Conservation (phyloP, 2,888 invertebrate species). For the Ptychoptera contaminata region DNA sequence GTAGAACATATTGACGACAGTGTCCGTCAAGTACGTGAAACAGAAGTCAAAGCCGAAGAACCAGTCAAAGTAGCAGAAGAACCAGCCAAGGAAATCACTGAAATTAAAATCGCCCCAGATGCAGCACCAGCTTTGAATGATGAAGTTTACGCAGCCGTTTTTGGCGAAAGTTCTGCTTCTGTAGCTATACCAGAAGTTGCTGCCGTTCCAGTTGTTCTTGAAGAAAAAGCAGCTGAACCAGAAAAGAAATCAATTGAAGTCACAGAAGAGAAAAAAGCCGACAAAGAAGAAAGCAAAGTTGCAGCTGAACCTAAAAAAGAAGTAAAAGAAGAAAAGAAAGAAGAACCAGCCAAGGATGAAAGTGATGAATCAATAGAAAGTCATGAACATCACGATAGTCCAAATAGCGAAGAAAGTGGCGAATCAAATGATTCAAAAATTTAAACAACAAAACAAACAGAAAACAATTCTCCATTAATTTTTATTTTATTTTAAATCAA, state of each 20-base stretch:
- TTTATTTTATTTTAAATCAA: slow-evolving; percentile 1
- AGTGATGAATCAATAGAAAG: slow-evolving; percentile 14
- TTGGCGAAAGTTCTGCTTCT: slow-evolving; percentile 22
- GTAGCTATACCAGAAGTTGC: slow-evolving; percentile 9
- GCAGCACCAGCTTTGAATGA: background rate
- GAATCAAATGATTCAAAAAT: slow-evolving; percentile 21
- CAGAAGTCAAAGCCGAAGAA: slow-evolving; percentile 25
- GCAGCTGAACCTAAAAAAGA: slow-evolving; percentile 12
- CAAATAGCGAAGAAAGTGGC: slow-evolving; percentile 19
- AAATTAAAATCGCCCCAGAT: no score
- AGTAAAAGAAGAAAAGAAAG: slow-evolving; percentile 15
- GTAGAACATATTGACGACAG: slow-evolving; percentile 9
- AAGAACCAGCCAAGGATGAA: slow-evolving; percentile 10
- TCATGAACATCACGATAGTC: no score
- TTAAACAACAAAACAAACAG: slow-evolving; percentile 12
- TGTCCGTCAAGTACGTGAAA: slow-evolving; percentile 20
- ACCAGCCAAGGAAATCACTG: slow-evolving; percentile 11
- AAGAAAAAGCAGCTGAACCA: slow-evolving; percentile 25
- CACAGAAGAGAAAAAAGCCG: slow-evolving; percentile 12
- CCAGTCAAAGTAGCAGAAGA: slow-evolving; percentile 10
- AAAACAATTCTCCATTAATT: background rate
- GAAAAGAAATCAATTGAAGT: slow-evolving; percentile 19
- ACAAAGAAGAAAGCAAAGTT: slow-evolving; percentile 12
- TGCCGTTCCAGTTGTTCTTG: slow-evolving; percentile 24
- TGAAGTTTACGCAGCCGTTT: slow-evolving; percentile 24